A percentile compares a stretch with the other conserved stretches of the same genome.
These are phyloP conservation scores for Cheilosia variabilis DNA, from an alignment of 2,888 invertebrate genomes.

Conservation along the genomic window DNA sequence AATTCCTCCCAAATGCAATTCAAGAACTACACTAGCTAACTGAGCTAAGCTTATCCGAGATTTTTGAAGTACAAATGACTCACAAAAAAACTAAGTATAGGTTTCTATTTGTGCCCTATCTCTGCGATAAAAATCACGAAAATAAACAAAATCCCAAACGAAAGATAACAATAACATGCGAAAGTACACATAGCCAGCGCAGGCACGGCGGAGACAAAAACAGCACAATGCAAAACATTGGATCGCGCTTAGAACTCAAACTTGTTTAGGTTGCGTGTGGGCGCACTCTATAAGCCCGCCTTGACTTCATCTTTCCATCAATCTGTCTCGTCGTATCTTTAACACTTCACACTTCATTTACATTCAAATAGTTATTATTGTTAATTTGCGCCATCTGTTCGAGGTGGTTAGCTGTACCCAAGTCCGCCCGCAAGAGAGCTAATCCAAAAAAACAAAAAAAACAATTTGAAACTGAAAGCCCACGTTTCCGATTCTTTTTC, in stretches of 20 bases:
- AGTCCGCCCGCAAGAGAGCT: neutral
- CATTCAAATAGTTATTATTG: conserved; percentile 5
- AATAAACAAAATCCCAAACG: too few species aligned
- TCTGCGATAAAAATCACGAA: too few species aligned
- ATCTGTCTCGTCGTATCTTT: conserved; percentile 4
- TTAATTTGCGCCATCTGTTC: conserved; percentile 31
- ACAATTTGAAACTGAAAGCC: neutral
- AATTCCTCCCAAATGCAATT: too few species aligned
- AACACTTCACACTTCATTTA: conserved; percentile 11
- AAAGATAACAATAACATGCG: too few species aligned
- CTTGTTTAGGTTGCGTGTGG: neutral
- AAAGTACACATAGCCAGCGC: too few species aligned
- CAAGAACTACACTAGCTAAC: too few species aligned
- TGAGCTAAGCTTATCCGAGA: too few species aligned
- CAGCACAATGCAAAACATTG: neutral
- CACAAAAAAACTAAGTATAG: too few species aligned
- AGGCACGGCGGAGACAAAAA: too few species aligned
- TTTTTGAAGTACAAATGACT: too few species aligned
- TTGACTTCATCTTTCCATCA: conserved; percentile 3
- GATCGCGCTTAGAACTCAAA: conserved; percentile 1
- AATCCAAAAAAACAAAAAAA: conserved; percentile 6
- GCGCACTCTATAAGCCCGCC: neutral
- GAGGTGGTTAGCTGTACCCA: neutral
- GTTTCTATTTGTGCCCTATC: too few species aligned
- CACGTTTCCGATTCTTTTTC: neutral